These are phyloP conservation scores for Bradypodion ventrale DNA, from an alignment of 2,797 vertebrate species.

Conservation along the genomic window DNA sequence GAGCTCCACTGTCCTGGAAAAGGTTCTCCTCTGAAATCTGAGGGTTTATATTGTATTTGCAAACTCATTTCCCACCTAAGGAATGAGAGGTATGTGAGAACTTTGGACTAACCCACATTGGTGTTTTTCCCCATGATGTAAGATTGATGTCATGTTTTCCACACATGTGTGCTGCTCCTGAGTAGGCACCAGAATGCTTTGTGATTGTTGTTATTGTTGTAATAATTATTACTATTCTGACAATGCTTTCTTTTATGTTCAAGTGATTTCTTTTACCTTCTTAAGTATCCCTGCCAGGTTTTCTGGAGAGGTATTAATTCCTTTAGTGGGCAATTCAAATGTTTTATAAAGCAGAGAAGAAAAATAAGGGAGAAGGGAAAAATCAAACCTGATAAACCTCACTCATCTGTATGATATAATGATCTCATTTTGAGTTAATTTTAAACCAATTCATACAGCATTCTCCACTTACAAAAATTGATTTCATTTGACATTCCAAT, in stretches of 20 bases:
- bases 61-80: too few species aligned
- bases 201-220: neutral
- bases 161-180: too few species aligned
- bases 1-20: too few species aligned
- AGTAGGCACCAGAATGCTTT: too few species aligned
- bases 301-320: slow-evolving; percentile 45
- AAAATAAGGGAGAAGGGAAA: neutral
- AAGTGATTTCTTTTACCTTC: slow-evolving; percentile 22
- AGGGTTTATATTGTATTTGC: too few species aligned
- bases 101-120: too few species aligned
- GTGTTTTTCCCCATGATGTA: too few species aligned
- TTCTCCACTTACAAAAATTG: slow-evolving; percentile 31
- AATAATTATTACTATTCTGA: neutral
- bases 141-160: too few species aligned
- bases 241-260: slow-evolving; percentile 36
- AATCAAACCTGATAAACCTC: slow-evolving; percentile 42
- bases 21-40: too few species aligned
- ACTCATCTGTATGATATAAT: slow-evolving; percentile 48
- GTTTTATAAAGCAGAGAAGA: slow-evolving; percentile 34
- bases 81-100: too few species aligned
- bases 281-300: slow-evolving; percentile 43
- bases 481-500: slow-evolving; percentile 50
- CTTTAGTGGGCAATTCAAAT: slow-evolving; percentile 10
- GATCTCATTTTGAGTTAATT: slow-evolving; percentile 49
- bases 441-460: slow-evolving; percentile 57